Conservation (phyloP, 2,797 vertebrate species). For the Pempheris klunzingeri region DNA sequence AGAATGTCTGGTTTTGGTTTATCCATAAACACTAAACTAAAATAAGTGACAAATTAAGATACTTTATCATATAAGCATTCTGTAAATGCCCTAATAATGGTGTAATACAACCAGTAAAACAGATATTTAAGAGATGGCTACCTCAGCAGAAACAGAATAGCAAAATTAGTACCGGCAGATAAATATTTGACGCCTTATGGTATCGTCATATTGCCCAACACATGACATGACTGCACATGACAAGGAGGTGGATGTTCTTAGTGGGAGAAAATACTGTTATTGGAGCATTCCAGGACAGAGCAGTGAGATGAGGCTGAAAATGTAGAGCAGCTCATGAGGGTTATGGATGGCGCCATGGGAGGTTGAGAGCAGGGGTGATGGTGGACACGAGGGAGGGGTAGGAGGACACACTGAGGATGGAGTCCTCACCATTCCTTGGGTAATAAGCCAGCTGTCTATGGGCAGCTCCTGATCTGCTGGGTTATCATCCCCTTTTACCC, state of each 20-base stretch:
- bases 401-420: slow-evolving; percentile 83
- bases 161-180: background rate
- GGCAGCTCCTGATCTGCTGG: slow-evolving; percentile 94
- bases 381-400: slow-evolving; percentile 56
- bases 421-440: slow-evolving; percentile 99
- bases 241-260: slow-evolving; percentile 28
- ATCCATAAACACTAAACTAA: background rate
- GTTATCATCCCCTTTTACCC: slow-evolving; percentile 92
- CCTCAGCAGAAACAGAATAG: background rate
- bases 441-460: slow-evolving; percentile 99
- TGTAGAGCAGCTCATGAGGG: slow-evolving; percentile 53
- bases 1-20: background rate
- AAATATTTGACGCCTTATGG: background rate
- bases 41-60: background rate
- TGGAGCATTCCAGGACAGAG: slow-evolving; percentile 36
- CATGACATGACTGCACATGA: slow-evolving; percentile 26
- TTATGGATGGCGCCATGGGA: slow-evolving; percentile 50
- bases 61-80: background rate
- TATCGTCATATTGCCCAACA: slow-evolving; percentile 57
- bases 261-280: slow-evolving; percentile 26
- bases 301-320: slow-evolving; percentile 57
- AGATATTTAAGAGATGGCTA: background rate
- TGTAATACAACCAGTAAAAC: background rate
- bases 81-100: too few relatives aligned
- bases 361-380: slow-evolving; percentile 41